Evolutionary conservation across 2,888 invertebrate species (phyloP).

Genomic region (Trissolcus brochymenae): DNA sequence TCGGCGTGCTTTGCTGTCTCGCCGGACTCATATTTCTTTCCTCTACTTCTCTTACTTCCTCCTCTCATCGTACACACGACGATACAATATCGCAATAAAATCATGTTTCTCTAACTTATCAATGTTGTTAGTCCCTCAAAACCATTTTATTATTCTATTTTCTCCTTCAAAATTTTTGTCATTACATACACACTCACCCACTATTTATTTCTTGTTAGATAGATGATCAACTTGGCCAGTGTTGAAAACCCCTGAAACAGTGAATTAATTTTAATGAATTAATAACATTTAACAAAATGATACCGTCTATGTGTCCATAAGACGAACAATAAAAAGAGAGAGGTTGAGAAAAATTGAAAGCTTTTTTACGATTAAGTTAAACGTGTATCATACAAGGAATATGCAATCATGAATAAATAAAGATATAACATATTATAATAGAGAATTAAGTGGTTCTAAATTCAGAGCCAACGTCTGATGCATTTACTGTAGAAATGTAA

Average conservation of each 20-base stretch:
- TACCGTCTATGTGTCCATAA: neutral
- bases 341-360: conserved; percentile 40
- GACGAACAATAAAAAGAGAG: conserved; percentile 28
- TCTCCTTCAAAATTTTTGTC: conserved; percentile 7
- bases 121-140: too few relatives aligned
- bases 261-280: neutral
- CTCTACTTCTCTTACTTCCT: conserved; percentile 52
- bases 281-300: neutral
- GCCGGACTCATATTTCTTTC: conserved; percentile 47
- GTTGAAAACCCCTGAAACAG: conserved; percentile 21
- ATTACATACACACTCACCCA: neutral
- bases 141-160: neutral
- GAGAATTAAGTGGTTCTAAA: conserved; percentile 11
- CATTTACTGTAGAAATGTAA: conserved; percentile 45
- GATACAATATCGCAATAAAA: conserved; percentile 15
- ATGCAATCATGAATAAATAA: conserved; percentile 29
- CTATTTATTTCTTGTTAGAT: conserved; percentile 3
- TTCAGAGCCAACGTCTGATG: conserved; percentile 32
- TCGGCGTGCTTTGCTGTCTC: conserved; percentile 36
- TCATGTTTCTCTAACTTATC: conserved; percentile 5
- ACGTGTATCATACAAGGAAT: conserved; percentile 39
- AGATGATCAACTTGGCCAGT: conserved; percentile 53
- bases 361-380: conserved; percentile 33
- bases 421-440: conserved; percentile 33
- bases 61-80: conserved; percentile 9